Percentiles rank a stretch among this genome's conserved stretches.
phyloP scores from a whole-genome alignment of 2,888 invertebrate genomes.

The Protula sp. region DNA sequence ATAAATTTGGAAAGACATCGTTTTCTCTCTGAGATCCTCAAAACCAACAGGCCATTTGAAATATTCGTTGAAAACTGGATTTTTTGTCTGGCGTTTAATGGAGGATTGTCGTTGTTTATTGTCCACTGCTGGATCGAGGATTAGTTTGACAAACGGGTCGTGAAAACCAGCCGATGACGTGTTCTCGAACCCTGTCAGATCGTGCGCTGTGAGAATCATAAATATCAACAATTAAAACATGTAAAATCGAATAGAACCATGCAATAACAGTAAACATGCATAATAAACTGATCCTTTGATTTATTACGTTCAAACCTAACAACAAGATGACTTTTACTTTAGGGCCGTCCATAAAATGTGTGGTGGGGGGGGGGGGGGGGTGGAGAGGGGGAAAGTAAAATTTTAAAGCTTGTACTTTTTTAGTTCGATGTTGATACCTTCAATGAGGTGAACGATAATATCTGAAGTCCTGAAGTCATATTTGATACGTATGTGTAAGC shows the following conservation, averaged over 20 bases:
- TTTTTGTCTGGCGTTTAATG: conserved; percentile 76
- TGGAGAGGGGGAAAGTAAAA: too few relatives aligned
- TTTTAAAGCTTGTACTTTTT: neutral
- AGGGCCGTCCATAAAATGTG: too few relatives aligned
- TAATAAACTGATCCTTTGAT: too few relatives aligned
- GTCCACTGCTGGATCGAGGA: conserved; percentile 77
- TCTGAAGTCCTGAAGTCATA: conserved; percentile 88
- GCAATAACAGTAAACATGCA: too few relatives aligned
- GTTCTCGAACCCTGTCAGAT: conserved; percentile 63
- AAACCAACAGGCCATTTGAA: conserved; percentile 89
- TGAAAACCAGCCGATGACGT: conserved; percentile 77
- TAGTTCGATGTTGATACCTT: too few relatives aligned
- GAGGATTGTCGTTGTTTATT: conserved; percentile 77
- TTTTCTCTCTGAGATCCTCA: conserved; percentile 77
- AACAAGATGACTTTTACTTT: too few relatives aligned
- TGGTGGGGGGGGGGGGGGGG: too few relatives aligned
- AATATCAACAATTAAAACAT: too few relatives aligned
- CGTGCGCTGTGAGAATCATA: too few relatives aligned
- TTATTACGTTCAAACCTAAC: too few relatives aligned
- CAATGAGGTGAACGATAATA: conserved; percentile 83
- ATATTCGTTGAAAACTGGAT: conserved; percentile 84
- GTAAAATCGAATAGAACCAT: too few relatives aligned
- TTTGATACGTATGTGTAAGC: conserved; percentile 76
- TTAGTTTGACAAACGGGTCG: conserved; percentile 80
- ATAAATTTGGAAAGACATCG: conserved; percentile 63